Conservation (phyloP, 1,140 invertebrate genomes). For the Lepidotrigona ventralis region DNA sequence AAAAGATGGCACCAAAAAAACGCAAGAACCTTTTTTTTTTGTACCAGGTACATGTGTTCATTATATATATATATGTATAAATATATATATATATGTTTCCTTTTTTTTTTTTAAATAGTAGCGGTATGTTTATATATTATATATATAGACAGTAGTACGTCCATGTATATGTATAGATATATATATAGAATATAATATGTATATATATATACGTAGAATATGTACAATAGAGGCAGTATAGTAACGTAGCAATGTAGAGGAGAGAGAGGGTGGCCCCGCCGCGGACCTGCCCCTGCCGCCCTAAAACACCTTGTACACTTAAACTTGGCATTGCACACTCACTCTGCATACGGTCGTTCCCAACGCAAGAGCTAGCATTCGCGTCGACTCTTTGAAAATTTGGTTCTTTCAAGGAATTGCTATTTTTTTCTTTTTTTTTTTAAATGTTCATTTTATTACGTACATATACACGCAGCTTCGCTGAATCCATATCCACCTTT, state of each 20-base stretch:
- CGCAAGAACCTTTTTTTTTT: conserved; percentile 68
- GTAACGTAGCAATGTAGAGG: conserved; percentile 78
- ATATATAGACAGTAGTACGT: conserved; percentile 67
- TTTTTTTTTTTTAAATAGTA: conserved; percentile 31
- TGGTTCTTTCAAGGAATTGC: conserved; percentile 25
- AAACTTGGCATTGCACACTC: conserved; percentile 72
- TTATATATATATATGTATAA: conserved; percentile 68
- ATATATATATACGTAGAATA: conserved; percentile 75
- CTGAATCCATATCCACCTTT: too few species aligned
- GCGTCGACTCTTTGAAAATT: conserved; percentile 40
- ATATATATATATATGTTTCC: conserved; percentile 56
- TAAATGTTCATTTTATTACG: neutral
- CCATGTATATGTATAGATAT: conserved; percentile 67
- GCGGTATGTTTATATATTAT: conserved; percentile 68
- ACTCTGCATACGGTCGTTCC: conserved; percentile 66
- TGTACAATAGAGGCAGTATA: conserved; percentile 77
- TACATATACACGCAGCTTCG: too few species aligned
- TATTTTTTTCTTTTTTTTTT: too few species aligned
- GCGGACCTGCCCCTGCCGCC: conserved; percentile 75
- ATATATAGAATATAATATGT: conserved; percentile 73
- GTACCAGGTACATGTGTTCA: conserved; percentile 68
- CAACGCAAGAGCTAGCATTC: conserved; percentile 68
- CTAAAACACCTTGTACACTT: conserved; percentile 69
- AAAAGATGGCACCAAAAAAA: conserved; percentile 80
- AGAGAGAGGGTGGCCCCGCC: conserved; percentile 77